Conservation (phyloP, 1,140 invertebrate species). For the Zaprionus gabonicus region DNA sequence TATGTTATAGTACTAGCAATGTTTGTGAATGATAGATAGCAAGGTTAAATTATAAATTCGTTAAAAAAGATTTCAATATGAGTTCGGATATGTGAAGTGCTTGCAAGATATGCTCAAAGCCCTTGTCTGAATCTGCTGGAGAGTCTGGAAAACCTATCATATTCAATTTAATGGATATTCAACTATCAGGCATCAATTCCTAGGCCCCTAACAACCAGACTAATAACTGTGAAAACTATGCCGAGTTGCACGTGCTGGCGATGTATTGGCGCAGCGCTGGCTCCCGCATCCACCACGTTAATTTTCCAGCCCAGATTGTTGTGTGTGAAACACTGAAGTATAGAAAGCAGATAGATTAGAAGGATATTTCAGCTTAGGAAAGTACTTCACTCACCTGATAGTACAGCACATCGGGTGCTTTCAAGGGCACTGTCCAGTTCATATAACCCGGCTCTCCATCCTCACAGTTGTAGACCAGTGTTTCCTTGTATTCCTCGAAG, state of each 20-base stretch:
- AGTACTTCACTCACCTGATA: conserved; percentile 90
- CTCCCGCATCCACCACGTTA: conserved; percentile 90
- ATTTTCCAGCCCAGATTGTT: conserved; percentile 97
- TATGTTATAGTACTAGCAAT: neutral
- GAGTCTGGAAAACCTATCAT: conserved; percentile 13
- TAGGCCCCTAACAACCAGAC: conserved; percentile 66
- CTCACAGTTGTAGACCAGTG: conserved; percentile 90
- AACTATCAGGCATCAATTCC: conserved; percentile 75
- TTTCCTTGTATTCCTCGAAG: conserved; percentile 89
- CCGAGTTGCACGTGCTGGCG: conserved; percentile 25
- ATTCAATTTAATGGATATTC: conserved; percentile 34
- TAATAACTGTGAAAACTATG: conserved; percentile 56
- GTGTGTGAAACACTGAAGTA: conserved; percentile 94
- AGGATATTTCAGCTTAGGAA: neutral
- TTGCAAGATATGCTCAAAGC: conserved; percentile 9
- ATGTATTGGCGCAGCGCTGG: conserved; percentile 75
- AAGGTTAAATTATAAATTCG: conserved; percentile 69
- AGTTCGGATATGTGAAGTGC: conserved; percentile 52
- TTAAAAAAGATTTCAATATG: conserved; percentile 29
- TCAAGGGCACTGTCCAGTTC: conserved; percentile 92
- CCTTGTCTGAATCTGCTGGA: conserved; percentile 22
- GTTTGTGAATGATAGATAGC: neutral
- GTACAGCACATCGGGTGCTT: conserved; percentile 92
- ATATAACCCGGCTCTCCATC: conserved; percentile 89
- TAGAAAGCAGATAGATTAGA: neutral